These are phyloP conservation scores for Platyura marginata DNA, from an alignment of 1,140 invertebrate genomes.

Conservation along the genomic window DNA sequence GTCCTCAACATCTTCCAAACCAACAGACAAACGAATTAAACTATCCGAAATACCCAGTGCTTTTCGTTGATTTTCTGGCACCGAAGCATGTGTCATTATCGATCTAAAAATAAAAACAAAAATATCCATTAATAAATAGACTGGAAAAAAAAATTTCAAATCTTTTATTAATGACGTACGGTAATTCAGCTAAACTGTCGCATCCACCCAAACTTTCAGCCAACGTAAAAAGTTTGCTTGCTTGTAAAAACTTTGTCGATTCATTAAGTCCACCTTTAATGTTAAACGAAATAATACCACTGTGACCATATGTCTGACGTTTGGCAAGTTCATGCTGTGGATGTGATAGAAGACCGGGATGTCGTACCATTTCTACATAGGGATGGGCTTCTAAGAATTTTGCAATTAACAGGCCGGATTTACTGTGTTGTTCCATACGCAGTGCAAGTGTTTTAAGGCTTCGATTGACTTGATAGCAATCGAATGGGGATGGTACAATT, in stretches of 20 bases:
- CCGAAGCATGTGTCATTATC: constrained; percentile 70
- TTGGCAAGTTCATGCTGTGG: constrained; percentile 73
- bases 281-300: constrained; percentile 85
- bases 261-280: constrained; percentile 63
- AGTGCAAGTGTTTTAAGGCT: constrained; percentile 86
- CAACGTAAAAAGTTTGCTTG: constrained; percentile 67
- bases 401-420: constrained; percentile 58
- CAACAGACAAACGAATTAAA: constrained; percentile 79
- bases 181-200: constrained; percentile 76
- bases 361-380: constrained; percentile 60
- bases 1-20: constrained; percentile 75
- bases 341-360: constrained; percentile 80
- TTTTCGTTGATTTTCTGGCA: constrained; percentile 48
- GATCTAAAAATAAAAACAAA: too few species aligned
- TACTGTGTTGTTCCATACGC: constrained; percentile 78
- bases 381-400: constrained; percentile 62
- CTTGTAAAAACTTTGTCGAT: constrained; percentile 55
- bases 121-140: too few species aligned
- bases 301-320: constrained; percentile 73
- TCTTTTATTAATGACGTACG: too few species aligned
- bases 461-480: constrained; percentile 85
- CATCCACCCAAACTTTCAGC: constrained; percentile 93
- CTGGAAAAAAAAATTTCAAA: too few species aligned
- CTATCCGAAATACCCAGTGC: constrained; percentile 71
- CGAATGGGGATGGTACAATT: constrained; percentile 88